Evolutionary conservation across 2,888 invertebrate species (phyloP).

Genomic region (Drosophila neotestacea): DNA sequence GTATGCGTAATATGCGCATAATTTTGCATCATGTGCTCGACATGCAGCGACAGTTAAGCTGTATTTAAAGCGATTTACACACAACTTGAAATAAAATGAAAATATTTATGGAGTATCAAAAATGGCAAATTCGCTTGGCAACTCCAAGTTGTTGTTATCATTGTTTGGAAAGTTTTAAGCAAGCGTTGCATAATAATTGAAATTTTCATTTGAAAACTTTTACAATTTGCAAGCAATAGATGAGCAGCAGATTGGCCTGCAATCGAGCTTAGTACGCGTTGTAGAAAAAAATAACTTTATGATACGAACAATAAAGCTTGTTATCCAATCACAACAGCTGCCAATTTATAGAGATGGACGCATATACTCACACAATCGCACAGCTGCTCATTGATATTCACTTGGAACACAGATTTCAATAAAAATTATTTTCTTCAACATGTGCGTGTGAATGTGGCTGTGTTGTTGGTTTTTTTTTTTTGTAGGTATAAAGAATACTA

Average conservation of each 20-base stretch:
- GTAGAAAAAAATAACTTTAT: slow-evolving; percentile 1
- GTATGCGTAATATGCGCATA: slow-evolving; percentile 66
- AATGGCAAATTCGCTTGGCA: slow-evolving; percentile 20
- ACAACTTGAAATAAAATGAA: slow-evolving; percentile 17
- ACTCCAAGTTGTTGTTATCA: slow-evolving; percentile 4
- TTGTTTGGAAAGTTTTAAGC: slow-evolving; percentile 19
- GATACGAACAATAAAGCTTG: slow-evolving; percentile 31
- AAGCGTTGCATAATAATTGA: slow-evolving; percentile 59
- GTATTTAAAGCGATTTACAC: slow-evolving; percentile 30
- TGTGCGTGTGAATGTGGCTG: background rate
- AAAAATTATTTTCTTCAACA: slow-evolving; percentile 22
- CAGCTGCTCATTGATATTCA: slow-evolving; percentile 29
- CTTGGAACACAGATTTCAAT: slow-evolving; percentile 25
- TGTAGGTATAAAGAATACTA: slow-evolving; percentile 58
- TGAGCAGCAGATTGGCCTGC: slow-evolving; percentile 12
- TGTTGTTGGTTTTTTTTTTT: slow-evolving; percentile 20
- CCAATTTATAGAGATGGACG: slow-evolving; percentile 10
- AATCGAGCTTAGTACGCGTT: slow-evolving; percentile 3
- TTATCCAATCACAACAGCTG: slow-evolving; percentile 22
- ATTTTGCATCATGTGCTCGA: slow-evolving; percentile 32
- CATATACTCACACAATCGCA: background rate
- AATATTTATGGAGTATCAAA: slow-evolving; percentile 43
- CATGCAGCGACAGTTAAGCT: background rate
- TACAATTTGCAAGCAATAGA: slow-evolving; percentile 54
- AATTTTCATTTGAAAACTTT: slow-evolving; percentile 62